Evolutionary conservation across 2,888 invertebrate species (phyloP), one percentile per base, ranked within the genome.

Genomic region (Aquatica leii): DNA sequence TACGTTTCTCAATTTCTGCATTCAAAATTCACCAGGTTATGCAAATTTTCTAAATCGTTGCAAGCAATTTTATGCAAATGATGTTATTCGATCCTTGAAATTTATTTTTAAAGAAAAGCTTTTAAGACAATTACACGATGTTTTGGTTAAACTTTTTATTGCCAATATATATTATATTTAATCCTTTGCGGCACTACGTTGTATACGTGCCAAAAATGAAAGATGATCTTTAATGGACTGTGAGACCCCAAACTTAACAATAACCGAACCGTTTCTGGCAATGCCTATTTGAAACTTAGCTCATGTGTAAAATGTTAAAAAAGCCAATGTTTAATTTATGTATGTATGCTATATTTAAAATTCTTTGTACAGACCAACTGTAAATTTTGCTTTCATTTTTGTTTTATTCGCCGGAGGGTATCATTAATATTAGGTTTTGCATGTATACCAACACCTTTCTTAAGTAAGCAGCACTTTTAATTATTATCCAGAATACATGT

Each of bases 31-130:
- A 24, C 2, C 24, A 24, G 50, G 56, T 62, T 62, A 62, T 62
- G 61, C 46, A 56, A 62, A 62, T 62, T 62, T 61, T 61, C 49
- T 61, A 61, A 61, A 61, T 61, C 61, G 61, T 51, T 56, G 50
- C 60, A 60, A 54, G 56, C 51, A 62, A 56, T 62, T 55, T 56
- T 62, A 62, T 62, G 61, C 55, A 62, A 62, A 62, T 62, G 51
- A 40, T 43, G 55, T 31, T 31, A 55, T 55, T 46, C 46, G 31
- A 43, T 55, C 43, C 18, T 43, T 17, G 31, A 55, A 55, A 43
- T 43, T 55, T 55, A 15, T 34, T 46, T 43, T 55, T 55, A 34
- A 43, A 43, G 43, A 31, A n/a, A n/a, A 15, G 46, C 46, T 43
- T 55, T 55, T 46, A 43, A 43, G 43, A 31, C 46, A 21, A 55